Evolutionary conservation across 2,113 vertebrate species (phyloP), one percentile per base, ranked within the genome.

Genomic region (Zosterops borbonicus): DNA sequence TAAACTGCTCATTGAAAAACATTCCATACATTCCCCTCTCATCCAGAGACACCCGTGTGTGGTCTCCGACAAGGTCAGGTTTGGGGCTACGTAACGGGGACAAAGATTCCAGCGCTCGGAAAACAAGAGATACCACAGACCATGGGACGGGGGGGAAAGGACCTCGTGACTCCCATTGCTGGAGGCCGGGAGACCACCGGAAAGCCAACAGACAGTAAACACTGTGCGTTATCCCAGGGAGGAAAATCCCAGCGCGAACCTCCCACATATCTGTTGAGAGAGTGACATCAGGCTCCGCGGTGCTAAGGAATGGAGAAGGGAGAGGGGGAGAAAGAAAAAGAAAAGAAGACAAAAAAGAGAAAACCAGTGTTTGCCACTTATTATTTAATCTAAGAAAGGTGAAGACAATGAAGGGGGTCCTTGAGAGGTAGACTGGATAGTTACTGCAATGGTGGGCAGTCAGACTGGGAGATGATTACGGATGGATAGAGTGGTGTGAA

Each of bases 1-100:
- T 97, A 97, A 97, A 96, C 96, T 96, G 90, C 92, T 97, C 96
- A 92, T 94, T 97, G 96, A 97, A 97, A 97, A 97, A 97, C 96
- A 97, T 97, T 97, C 97, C 97, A 97, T 96, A 96, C 97, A 97
- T 97, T 97, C 97, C 96, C 89, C 84, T 83, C 96, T 95, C 96
- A 95, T 97, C 96, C 80, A 95, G 96, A 97, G 96, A 97, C 96
- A 96, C 97, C 92, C 96, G 93, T 97, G 97, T 97, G 97, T 97
- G 97, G 97, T 97, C 97, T 97, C 95, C 14, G 39, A 95, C 94
- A 95, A 97, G 96, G 97, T 97, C 96, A 96, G 91, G 83, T 97
- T 95, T 96, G 92, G 94, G 95, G 95, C 95, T 97, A 90, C 37
- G 56, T 94, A 97, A 91, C 27, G n/a, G 94, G 91, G 96, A 96